Evolutionary conservation across 1,140 invertebrate species (phyloP).

Genomic region (Drosophila pandora): DNA sequence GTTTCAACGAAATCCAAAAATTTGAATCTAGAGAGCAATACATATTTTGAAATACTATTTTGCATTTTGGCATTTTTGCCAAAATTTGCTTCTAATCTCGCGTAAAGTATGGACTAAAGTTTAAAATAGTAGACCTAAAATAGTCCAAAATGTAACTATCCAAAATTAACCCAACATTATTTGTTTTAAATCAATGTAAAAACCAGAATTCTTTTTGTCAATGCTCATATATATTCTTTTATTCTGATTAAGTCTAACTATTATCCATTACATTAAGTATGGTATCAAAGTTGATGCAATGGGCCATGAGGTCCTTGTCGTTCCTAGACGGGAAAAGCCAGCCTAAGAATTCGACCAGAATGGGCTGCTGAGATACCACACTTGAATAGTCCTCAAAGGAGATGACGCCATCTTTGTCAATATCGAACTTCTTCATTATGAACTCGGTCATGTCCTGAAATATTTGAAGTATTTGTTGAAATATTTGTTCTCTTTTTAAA

Average conservation of each 20-base stretch:
- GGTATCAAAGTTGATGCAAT: constrained; percentile 36
- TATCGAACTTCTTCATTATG: constrained; percentile 89
- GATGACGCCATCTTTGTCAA: constrained; percentile 90
- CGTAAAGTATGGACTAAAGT: too few species aligned
- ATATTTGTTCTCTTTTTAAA: too few species aligned
- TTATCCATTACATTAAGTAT: not conserved
- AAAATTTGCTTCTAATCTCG: too few species aligned
- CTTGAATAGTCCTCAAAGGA: constrained; percentile 88
- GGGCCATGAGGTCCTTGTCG: constrained; percentile 23
- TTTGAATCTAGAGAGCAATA: not conserved
- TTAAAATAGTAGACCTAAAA: too few species aligned
- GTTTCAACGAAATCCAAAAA: not conserved
- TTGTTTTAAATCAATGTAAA: too few species aligned
- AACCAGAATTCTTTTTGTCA: not conserved
- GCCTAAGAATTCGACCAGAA: constrained; percentile 90
- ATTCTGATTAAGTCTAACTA: not conserved
- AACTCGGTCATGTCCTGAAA: constrained; percentile 85
- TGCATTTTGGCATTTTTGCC: too few species aligned
- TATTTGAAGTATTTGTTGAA: too few species aligned
- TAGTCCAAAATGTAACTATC: too few species aligned
- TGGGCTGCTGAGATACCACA: constrained; percentile 87
- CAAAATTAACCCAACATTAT: too few species aligned
- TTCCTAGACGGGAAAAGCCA: constrained; percentile 87
- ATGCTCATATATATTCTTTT: not conserved
- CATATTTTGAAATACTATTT: too few species aligned